Conservation (phyloP, 2,888 invertebrate species). For the Conus canariensis region DNA sequence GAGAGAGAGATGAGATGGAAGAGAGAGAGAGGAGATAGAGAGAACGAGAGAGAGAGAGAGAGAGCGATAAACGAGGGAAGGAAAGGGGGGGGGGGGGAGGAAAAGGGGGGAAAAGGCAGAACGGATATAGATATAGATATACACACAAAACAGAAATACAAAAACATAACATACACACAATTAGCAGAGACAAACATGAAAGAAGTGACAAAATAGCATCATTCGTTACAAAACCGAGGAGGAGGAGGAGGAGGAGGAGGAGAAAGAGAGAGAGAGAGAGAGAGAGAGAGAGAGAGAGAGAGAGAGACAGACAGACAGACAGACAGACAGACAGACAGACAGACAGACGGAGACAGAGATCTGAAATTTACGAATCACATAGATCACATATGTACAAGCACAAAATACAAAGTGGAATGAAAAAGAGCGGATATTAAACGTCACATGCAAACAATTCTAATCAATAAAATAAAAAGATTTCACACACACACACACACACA, state of each 20-base stretch:
- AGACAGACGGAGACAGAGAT: not conserved
- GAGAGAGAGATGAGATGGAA: not conserved
- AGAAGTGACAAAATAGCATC: too few relatives aligned
- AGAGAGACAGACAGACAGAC: constrained; percentile 22
- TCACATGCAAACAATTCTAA: too few relatives aligned
- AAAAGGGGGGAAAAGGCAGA: constrained; percentile 23
- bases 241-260: not conserved
- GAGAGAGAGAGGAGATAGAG: not conserved
- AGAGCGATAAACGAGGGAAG: not conserved
- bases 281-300: constrained; percentile 35
- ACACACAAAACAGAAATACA: not conserved
- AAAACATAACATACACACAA: not conserved
- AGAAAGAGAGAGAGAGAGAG: not conserved
- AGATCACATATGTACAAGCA: too few relatives aligned
- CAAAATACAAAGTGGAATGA: too few relatives aligned
- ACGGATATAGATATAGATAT: constrained; percentile 22
- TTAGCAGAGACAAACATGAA: too few relatives aligned
- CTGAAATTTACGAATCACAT: too few relatives aligned
- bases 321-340: not conserved
- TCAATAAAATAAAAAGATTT: too few relatives aligned
- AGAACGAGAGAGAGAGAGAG: constrained; percentile 3
- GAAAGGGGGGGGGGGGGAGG: not conserved
- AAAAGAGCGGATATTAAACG: too few relatives aligned
- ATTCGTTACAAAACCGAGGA: not conserved
- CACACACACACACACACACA: too few relatives aligned